These are phyloP conservation scores for Pseudochaenichthys georgianus DNA, from an alignment of 2,797 vertebrate genomes.

Conservation along the genomic window DNA sequence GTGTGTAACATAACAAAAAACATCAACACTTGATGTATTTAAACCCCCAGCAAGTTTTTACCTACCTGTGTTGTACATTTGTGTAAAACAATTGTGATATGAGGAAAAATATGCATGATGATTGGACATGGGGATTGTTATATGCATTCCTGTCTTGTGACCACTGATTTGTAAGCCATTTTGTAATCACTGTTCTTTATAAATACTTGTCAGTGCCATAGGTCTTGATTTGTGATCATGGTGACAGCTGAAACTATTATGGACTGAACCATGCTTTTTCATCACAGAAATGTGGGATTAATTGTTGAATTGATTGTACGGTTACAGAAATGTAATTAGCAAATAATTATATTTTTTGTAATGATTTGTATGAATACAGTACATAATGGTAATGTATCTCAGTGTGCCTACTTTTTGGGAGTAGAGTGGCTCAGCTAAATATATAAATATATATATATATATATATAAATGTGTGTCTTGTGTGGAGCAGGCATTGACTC, in stretches of 20 bases:
- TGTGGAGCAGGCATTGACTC: too few species aligned
- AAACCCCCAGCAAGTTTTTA: conserved; percentile 60
- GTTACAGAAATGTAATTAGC: too few species aligned
- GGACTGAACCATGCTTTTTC: conserved; percentile 1
- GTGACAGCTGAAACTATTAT: conserved; percentile 1
- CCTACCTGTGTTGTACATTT: conserved; percentile 55
- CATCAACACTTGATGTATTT: conserved; percentile 27
- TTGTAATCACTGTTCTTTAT: conserved; percentile 50
- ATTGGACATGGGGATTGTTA: conserved; percentile 51
- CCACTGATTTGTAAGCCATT: conserved; percentile 64
- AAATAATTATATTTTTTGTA: too few species aligned
- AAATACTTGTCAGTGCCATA: conserved; percentile 50
- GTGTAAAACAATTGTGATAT: conserved; percentile 34
- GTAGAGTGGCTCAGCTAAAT: neutral
- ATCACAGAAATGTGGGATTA: neutral
- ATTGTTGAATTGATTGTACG: neutral
- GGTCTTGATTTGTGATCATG: conserved; percentile 22
- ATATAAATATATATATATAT: too few species aligned
- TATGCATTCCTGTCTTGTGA: conserved; percentile 74
- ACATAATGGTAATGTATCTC: neutral
- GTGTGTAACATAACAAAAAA: conserved; percentile 13
- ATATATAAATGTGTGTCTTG: too few species aligned
- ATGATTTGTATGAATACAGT: neutral
- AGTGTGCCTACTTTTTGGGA: neutral
- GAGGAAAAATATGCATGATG: conserved; percentile 48